Evolutionary conservation across 2,888 invertebrate genomes (phyloP).

Genomic region (Dasypolia templi): DNA sequence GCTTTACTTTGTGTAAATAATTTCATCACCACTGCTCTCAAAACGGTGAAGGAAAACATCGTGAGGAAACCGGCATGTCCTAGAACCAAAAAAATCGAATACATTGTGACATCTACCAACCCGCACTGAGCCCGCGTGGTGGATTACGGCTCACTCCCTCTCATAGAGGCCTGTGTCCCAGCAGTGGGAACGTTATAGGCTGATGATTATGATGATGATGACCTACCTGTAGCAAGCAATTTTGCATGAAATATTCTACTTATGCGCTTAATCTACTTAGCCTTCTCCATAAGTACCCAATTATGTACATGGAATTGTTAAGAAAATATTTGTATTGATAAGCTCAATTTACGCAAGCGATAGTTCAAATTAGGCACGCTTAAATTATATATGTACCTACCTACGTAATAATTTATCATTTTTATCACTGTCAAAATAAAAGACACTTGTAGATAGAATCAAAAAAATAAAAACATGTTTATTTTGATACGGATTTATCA

Average conservation of each 20-base stretch:
- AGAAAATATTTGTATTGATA: slow-evolving; percentile 10
- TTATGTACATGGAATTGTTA: slow-evolving; percentile 12
- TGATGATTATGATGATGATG: no score
- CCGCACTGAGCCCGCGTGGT: no score
- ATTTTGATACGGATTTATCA: slow-evolving; percentile 19
- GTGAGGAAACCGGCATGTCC: no score
- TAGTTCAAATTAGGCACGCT: neutral
- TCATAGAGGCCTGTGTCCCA: no score
- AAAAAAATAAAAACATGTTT: slow-evolving; percentile 14
- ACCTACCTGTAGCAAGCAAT: neutral
- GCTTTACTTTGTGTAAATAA: no score
- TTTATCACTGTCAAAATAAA: slow-evolving; percentile 19
- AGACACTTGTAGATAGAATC: slow-evolving; percentile 9
- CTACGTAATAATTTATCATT: neutral
- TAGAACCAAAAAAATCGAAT: no score
- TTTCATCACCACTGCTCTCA: no score
- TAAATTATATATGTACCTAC: neutral
- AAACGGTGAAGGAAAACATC: no score
- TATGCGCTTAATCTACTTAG: neutral
- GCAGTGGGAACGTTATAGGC: no score
- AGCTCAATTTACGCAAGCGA: slow-evolving; percentile 27
- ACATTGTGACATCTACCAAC: no score
- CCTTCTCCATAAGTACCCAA: slow-evolving; percentile 5
- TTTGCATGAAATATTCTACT: neutral
- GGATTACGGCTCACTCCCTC: no score